Evolutionary conservation across 2,888 invertebrate species (phyloP).

Genomic region (Acrobasis consociella): DNA sequence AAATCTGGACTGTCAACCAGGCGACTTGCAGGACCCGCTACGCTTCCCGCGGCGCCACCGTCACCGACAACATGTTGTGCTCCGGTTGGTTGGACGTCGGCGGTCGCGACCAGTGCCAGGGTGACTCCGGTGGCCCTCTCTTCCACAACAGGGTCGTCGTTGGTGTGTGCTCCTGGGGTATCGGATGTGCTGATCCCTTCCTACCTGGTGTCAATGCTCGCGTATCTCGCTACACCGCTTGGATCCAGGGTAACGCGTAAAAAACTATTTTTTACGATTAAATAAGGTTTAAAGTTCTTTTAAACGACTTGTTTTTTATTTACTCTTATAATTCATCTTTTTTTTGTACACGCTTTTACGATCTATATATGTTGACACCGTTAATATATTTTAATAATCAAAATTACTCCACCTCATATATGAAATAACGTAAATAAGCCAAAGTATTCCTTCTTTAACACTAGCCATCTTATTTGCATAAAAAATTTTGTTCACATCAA

Average conservation of each 20-base stretch:
- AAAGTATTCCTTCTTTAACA: too few relatives aligned
- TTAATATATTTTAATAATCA: too few relatives aligned
- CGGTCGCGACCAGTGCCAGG: conserved; percentile 52
- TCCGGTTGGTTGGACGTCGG: conserved; percentile 50
- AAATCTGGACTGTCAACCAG: conserved; percentile 48
- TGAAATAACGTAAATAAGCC: too few relatives aligned
- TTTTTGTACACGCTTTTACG: too few relatives aligned
- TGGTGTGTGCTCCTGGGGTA: conserved; percentile 46
- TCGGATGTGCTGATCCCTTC: conserved; percentile 37
- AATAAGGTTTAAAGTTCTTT: background rate
- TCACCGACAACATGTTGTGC: conserved; percentile 58
- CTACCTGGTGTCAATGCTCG: conserved; percentile 52
- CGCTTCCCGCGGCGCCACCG: conserved; percentile 29
- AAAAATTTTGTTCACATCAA: too few relatives aligned
- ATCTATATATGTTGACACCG: too few relatives aligned
- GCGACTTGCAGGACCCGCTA: conserved; percentile 44
- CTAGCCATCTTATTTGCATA: too few relatives aligned
- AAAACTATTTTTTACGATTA: background rate
- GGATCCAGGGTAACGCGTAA: conserved; percentile 48
- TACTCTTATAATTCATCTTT: too few relatives aligned
- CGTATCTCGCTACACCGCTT: conserved; percentile 45
- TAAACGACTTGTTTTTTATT: background rate
- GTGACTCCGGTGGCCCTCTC: conserved; percentile 55
- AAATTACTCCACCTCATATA: too few relatives aligned
- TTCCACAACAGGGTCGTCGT: conserved; percentile 48